phyloP scores from a whole-genome alignment of 2,797 vertebrate species.

The Astyanax mexicanus region DNA sequence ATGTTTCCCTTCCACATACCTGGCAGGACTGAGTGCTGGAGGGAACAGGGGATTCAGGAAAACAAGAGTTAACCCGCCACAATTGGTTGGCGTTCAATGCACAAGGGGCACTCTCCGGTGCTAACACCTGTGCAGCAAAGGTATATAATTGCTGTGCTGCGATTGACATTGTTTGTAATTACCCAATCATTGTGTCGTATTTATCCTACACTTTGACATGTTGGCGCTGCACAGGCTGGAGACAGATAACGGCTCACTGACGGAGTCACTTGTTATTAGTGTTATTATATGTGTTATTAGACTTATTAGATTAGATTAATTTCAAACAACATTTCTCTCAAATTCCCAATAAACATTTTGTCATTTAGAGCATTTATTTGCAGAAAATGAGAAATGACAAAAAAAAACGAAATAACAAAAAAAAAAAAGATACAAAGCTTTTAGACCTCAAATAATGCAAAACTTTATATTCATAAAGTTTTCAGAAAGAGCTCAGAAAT shows the following conservation, averaged over 20 bases:
- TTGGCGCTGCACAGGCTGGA: neutral
- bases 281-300: neutral
- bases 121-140: neutral
- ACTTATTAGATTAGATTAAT: no score
- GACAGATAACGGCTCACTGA: neutral
- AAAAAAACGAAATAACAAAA: no score
- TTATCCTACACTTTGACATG: neutral
- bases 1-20: constrained; percentile 58
- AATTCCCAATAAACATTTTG: no score
- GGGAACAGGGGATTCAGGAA: constrained; percentile 29
- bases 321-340: no score
- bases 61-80: constrained; percentile 19
- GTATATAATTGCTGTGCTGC: neutral
- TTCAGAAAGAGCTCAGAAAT: no score
- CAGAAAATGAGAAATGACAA: no score
- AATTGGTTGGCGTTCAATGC: neutral
- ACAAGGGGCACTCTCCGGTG: neutral
- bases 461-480: no score
- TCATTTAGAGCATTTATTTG: no score
- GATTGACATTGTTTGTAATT: neutral
- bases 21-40: constrained; percentile 41
- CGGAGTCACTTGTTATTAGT: neutral
- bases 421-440: no score
- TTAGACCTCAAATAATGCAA: no score
- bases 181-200: neutral